Evolutionary conservation across 2,113 vertebrate species (phyloP), one percentile per base, ranked within the genome.

Genomic region (Motacilla tschutschensis): DNA sequence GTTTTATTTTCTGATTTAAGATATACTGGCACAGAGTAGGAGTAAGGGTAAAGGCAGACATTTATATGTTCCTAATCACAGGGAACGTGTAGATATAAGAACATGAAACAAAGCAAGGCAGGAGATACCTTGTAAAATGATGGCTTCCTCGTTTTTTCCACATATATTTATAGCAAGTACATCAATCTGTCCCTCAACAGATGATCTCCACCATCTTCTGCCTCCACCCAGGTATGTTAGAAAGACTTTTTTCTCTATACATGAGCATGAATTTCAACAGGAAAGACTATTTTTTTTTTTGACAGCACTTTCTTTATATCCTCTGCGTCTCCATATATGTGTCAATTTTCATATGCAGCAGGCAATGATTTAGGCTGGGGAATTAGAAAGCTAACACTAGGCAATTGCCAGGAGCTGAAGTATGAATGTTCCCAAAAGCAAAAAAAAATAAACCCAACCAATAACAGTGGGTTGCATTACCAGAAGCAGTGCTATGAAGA

Each of bases 31-130:
- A 1, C 20, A 63, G 29, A 87, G 29, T 2, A 77, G 2, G 4
- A 66, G 4, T 24, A 57, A 38, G 17, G 29, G 47, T 24, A 63
- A 82, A 58, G n/a, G 12, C 19, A 80, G 31, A 31, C 7, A 58
- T 48, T 9, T 21, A 4, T 21, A 31, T 18, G 21, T 12, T 65
- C 26, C 69, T 21, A 43, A 10, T 16, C 29, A 35, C 12, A 77
- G 41, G 29, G 47, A 80, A 59, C 20, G n/a, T 4, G 11, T 0
- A 51, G 19, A 21, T 69, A 53, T 2, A n/a, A 0, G 29, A 66
- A 43, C 16, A 55, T 2, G 19, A 54, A 78, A 35, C 4, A 80
- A 85, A 88, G 38, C 10, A 58, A 85, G 14, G 29, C 3, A 29
- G 6, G 14, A 63, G 3, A 74, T 31, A 21, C 8, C 51, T 47